phyloP scores from a whole-genome alignment of 2,888 invertebrate genomes.

The Ormyrus labotus region DNA sequence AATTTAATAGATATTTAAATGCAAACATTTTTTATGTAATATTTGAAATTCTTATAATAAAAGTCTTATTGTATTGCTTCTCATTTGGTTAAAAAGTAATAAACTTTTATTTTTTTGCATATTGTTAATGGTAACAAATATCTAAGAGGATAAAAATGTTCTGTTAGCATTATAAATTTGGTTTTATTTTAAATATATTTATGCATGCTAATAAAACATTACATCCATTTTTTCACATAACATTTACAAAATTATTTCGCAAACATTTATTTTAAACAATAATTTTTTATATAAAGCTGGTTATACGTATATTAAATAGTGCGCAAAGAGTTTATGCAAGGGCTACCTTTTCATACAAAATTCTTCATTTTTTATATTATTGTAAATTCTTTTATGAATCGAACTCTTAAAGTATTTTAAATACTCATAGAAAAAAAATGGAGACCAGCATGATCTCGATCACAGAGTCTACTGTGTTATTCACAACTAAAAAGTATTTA shows the following conservation, averaged over 20 bases:
- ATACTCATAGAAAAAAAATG: conserved; percentile 28
- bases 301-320: background rate
- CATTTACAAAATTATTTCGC: conserved; percentile 2
- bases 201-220: conserved; percentile 18
- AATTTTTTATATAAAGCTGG: too few relatives aligned
- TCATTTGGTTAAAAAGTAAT: too few relatives aligned
- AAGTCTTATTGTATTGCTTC: background rate
- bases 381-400: background rate
- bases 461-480: conserved; percentile 40
- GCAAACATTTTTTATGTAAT: conserved; percentile 1
- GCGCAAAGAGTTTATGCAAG: conserved; percentile 25
- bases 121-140: conserved; percentile 5
- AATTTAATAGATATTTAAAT: background rate
- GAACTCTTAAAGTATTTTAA: conserved; percentile 25
- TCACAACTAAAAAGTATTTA: conserved; percentile 24
- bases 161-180: conserved; percentile 7
- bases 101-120: background rate
- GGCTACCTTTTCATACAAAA: conserved; percentile 10
- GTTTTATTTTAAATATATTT: background rate
- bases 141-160: conserved; percentile 4
- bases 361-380: background rate
- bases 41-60: conserved; percentile 6
- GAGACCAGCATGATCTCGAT: conserved; percentile 39
- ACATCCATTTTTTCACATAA: background rate
- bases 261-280: background rate